These are phyloP conservation scores for Illadopsis cleaveri DNA, from an alignment of 2,113 vertebrate genomes.

Conservation along the genomic window DNA sequence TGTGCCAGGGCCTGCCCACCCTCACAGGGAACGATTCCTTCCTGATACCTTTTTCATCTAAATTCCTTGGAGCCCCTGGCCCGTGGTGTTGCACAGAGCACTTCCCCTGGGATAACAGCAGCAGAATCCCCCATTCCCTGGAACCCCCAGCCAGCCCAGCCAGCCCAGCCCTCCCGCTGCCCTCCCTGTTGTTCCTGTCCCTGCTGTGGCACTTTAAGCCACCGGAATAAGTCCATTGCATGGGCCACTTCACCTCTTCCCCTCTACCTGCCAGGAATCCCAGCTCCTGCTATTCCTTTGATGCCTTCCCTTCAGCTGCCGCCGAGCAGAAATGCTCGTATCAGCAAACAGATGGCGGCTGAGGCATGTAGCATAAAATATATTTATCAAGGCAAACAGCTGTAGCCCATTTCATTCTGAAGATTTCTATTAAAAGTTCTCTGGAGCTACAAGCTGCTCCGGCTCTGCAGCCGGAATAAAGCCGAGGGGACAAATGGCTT, in stretches of 20 bases:
- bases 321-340: slow-evolving; percentile 74
- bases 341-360: slow-evolving; percentile 84
- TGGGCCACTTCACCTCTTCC: slow-evolving; percentile 14
- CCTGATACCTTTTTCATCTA: background rate
- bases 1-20: background rate
- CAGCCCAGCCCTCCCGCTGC: background rate
- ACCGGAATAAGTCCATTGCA: background rate
- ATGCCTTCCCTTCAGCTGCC: slow-evolving; percentile 74
- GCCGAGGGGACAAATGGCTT: slow-evolving; percentile 45
- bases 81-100: accelerated
- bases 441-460: slow-evolving; percentile 72
- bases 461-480: slow-evolving; percentile 60
- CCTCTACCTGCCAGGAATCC: slow-evolving; percentile 56
- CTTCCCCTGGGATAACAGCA: background rate
- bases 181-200: background rate
- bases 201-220: background rate
- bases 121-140: background rate
- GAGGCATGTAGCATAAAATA: slow-evolving; percentile 82
- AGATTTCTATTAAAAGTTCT: slow-evolving; percentile 84
- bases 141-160: background rate
- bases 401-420: slow-evolving; percentile 79
- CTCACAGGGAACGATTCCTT: accelerated
- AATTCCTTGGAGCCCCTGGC: background rate
- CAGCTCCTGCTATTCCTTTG: slow-evolving; percentile 64
- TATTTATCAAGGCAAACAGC: slow-evolving; percentile 86